Base-by-base conservation (phyloP, 2,797 vertebrate genomes). In the Onychomys torridus region DNA sequence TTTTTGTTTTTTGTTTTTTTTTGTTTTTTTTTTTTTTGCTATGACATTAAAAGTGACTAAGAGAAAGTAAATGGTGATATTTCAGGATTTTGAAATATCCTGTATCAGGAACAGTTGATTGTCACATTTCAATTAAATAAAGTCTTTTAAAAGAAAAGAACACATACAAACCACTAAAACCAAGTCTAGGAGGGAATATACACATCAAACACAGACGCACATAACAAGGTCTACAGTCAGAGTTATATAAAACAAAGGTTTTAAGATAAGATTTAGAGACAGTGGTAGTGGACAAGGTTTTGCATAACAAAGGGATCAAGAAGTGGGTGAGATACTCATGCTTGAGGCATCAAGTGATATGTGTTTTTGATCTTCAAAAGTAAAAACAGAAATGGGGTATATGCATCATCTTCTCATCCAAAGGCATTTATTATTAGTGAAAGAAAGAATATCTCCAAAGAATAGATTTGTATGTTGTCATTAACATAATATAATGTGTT, bases 281-380 rank as follows among this genome's bases (percentile, higher is more conserved):
- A 63, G 37, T 73, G 27, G 34, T 65, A 86, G 10, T 61, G 8
- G 17, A 79, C 25, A 40, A 13, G 14, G 63, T 25, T 79, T 73
- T 92, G 27, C 21, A 40, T 67, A 94, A 86, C 19, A 78, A 76
- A 32, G 0, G 12, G 55, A 76, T 92, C 32, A 91, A 96, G 69
- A 67, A 94, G 19, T 59, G 34, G 12, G 2, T n/a, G 86, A 79
- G 37, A 59, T 94, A 89, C 5, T 46, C 55, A 65, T 79, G 71
- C 71, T 79, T 75, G 75, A 96, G 19, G 32, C 43, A 94, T 89
- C 5, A n/a, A 92, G 37, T 75, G 37, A 34, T 75, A 34, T 75
- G 25, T 21, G 46, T 71, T 92, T 94, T 96, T 89, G 34, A 86
- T 92, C 63, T 92, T 94, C 40, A 92, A 69, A 96, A 65, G 55